Evolutionary conservation across 2,113 vertebrate species (phyloP), one percentile per base, ranked within the genome.

Genomic region (Clarias batrachus): DNA sequence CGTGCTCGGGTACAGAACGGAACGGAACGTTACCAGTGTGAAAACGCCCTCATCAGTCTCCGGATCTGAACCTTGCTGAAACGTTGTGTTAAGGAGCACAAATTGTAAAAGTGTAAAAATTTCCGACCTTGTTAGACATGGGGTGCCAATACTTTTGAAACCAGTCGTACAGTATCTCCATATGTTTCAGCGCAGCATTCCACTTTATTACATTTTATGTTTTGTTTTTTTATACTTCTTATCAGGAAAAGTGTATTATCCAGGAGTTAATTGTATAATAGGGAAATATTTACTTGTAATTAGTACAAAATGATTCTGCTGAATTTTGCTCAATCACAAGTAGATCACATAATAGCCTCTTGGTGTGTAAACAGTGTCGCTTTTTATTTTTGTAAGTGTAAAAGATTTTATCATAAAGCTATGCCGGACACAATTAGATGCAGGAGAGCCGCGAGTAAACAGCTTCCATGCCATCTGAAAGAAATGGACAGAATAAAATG

Each of bases 271-370:
- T 27, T 56, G 74, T 70, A 37, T 52, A 30, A 16, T 76, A 16
- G 65, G 14, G 27, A 65, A 85, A 85, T 85, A 59, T 83, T 71
- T 85, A 33, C 71, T 62, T 63, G n/a, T 8, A 12, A 25, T n/a
- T 37, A 81, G 60, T 25, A 25, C n/a, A 62, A 37, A 17, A 10
- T 59, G 14, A 25, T 17, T 25, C 76, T 0, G 3, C 84, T 87
- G n/a, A 23, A 63, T 82, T 71, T 59, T 30, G 25, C 63, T n/a
- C 41, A 87, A 71, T 81, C 84, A 60, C n/a, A 30, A 48, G 13
- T 48, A 27, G 23, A 54, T 88, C 52, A 56, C 52, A 56, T 78
- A 56, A 78, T 57, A 78, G 52, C 74, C 48, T 33, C 65, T 7
- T 30, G 9, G 48, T 85, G 5, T 30, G 33, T 41, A 60, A 21